Conservation (phyloP, 2,888 invertebrate genomes). For the Aporophyla nigra region DNA sequence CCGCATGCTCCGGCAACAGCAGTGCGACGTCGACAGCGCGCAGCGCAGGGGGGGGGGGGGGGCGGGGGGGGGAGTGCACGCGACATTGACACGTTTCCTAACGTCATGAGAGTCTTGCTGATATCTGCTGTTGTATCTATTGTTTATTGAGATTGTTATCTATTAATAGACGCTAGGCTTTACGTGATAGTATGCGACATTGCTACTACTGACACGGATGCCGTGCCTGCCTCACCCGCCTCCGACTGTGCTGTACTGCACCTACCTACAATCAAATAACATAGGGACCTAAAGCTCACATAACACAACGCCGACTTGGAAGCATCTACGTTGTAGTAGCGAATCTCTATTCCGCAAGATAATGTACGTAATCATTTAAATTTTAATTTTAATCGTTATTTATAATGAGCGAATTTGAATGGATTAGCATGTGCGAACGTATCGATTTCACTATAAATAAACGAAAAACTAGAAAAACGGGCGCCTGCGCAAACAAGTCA, state of each 20-base stretch:
- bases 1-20: not conserved
- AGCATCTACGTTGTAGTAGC: not conserved
- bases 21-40: not conserved
- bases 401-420: slow-evolving; percentile 19
- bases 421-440: slow-evolving; percentile 43
- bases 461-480: slow-evolving; percentile 49
- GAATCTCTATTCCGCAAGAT: slow-evolving; percentile 11
- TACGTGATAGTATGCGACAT: slow-evolving; percentile 14
- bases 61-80: not conserved
- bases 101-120: slow-evolving; percentile 22
- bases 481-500: slow-evolving; percentile 34
- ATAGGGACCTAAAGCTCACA: not conserved
- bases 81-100: slow-evolving; percentile 59
- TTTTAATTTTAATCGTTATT: slow-evolving; percentile 38
- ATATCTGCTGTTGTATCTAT: slow-evolving; percentile 26
- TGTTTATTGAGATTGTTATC: slow-evolving; percentile 38
- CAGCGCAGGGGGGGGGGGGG: too few relatives aligned
- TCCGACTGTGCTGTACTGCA: not conserved
- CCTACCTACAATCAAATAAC: not conserved
- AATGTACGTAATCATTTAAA: slow-evolving; percentile 20
- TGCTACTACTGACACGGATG: slow-evolving; percentile 30
- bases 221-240: not conserved
- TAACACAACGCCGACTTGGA: not conserved
- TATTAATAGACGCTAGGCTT: slow-evolving; percentile 22
- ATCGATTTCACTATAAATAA: slow-evolving; percentile 33